phyloP scores from a whole-genome alignment of 2,797 vertebrate species.

The Ispidina picta region DNA sequence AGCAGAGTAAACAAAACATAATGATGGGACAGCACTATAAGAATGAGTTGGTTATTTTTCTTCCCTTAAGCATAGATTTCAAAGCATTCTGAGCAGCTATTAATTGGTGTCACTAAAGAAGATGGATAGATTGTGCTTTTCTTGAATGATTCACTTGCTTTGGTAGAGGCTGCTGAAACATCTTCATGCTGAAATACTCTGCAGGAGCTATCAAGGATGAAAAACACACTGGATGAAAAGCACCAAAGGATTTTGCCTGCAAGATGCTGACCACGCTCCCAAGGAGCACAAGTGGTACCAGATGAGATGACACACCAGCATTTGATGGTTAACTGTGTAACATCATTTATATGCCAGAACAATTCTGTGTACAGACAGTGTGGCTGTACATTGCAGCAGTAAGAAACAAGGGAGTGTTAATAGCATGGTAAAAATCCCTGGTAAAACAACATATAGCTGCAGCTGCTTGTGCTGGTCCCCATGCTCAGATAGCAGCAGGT shows the following conservation, averaged over 20 bases:
- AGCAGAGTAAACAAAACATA: background rate
- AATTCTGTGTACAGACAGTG: background rate
- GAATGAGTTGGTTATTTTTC: constrained; percentile 22
- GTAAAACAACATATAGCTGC: background rate
- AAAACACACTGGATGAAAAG: constrained; percentile 37
- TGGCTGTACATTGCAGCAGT: background rate
- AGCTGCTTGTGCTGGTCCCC: background rate
- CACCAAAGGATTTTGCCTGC: constrained; percentile 30
- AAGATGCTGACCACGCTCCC: constrained; percentile 37
- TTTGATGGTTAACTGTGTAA: background rate
- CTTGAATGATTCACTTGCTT: constrained; percentile 52
- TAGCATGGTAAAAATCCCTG: background rate
- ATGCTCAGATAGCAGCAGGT: background rate
- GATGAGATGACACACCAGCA: background rate
- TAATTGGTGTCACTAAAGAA: constrained; percentile 56
- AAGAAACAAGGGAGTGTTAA: constrained; percentile 13
- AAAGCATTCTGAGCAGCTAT: constrained; percentile 35
- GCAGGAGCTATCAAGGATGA: constrained; percentile 32
- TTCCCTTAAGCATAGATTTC: constrained; percentile 24
- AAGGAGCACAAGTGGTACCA: background rate
- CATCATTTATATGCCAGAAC: background rate
- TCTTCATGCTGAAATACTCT: constrained; percentile 20
- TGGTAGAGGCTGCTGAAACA: constrained; percentile 41
- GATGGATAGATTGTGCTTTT: constrained; percentile 42
- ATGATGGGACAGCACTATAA: background rate